A percentile compares a stretch with the other conserved stretches of the same genome.
Evolutionary conservation across 2,113 vertebrate species (phyloP).

Genomic region (Prionailurus viverrinus): DNA sequence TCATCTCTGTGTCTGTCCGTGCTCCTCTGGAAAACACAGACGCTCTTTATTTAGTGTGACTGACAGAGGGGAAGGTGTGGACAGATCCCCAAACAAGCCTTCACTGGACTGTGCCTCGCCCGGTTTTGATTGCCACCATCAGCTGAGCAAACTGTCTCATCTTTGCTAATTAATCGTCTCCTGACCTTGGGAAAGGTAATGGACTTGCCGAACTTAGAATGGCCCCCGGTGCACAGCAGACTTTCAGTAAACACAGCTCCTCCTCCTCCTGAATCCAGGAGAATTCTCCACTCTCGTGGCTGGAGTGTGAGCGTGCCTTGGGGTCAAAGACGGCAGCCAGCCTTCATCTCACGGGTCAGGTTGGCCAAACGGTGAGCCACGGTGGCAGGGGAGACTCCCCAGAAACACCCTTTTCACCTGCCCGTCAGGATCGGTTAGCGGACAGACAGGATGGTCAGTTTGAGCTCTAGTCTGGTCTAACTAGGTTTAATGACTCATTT

Average conservation of each 20-base stretch:
- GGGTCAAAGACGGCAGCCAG: background rate
- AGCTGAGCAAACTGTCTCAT: background rate
- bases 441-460: background rate
- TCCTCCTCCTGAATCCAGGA: background rate
- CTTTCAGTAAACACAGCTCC: background rate
- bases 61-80: background rate
- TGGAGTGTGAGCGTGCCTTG: fast-evolving
- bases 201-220: background rate
- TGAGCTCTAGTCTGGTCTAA: background rate
- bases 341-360: too few species aligned
- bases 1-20: background rate
- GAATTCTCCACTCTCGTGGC: background rate
- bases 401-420: background rate
- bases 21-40: background rate
- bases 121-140: background rate
- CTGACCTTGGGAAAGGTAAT: background rate
- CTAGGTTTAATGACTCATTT: background rate
- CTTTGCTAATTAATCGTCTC: background rate
- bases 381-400: fast-evolving
- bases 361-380: background rate
- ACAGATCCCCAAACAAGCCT: background rate
- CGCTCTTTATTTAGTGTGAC: background rate
- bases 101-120: background rate
- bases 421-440: background rate
- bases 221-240: background rate